Evolutionary conservation across 2,888 invertebrate species (phyloP).

Genomic region (Callosobruchus maculatus): DNA sequence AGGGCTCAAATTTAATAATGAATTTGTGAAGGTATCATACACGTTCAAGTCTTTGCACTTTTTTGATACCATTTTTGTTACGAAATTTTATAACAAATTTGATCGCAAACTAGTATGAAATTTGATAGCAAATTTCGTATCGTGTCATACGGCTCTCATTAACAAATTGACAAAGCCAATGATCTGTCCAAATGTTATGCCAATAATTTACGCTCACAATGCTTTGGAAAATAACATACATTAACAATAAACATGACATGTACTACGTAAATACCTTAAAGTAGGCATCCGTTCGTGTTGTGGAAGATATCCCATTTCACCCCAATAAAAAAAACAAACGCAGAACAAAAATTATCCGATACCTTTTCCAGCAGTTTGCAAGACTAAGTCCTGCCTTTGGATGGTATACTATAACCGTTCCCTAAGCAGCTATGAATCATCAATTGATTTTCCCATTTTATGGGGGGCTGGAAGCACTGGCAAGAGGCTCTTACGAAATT

Average conservation of each 20-base stretch:
- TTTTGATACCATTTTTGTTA: too few relatives aligned
- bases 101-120: too few relatives aligned
- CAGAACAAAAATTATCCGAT: neutral
- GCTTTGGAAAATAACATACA: neutral
- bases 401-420: neutral
- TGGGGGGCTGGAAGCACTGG: neutral
- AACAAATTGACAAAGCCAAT: too few relatives aligned
- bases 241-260: neutral
- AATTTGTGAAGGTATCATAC: too few relatives aligned
- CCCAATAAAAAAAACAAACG: neutral
- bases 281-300: neutral
- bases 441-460: neutral
- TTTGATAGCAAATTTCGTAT: too few relatives aligned
- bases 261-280: neutral
- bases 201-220: neutral
- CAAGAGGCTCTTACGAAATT: neutral
- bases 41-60: too few relatives aligned
- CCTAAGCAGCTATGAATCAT: neutral
- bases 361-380: neutral
- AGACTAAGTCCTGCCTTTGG: neutral
- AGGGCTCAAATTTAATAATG: too few relatives aligned
- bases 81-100: too few relatives aligned
- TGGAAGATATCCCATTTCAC: neutral
- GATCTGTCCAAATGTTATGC: neutral
- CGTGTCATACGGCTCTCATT: too few relatives aligned